phyloP scores from a whole-genome alignment of 2,797 vertebrate species.

The Schizopygopsis pylzovi region DNA sequence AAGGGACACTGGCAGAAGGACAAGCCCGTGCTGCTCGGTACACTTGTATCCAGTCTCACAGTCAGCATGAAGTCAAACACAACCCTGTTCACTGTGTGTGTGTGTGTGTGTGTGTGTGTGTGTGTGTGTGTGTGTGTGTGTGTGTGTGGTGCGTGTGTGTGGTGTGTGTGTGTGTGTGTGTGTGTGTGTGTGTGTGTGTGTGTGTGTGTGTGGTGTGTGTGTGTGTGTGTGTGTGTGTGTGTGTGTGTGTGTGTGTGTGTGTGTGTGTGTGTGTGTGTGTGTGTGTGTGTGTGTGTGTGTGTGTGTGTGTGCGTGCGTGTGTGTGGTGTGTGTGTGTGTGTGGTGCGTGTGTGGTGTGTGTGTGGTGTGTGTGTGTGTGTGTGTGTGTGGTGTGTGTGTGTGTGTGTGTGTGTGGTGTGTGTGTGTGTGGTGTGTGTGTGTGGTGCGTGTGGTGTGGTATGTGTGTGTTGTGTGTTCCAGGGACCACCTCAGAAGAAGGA shows the following conservation, averaged over 20 bases:
- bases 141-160: too few relatives aligned
- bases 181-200: too few relatives aligned
- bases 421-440: too few relatives aligned
- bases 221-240: too few relatives aligned
- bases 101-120: not conserved
- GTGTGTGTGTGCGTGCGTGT: too few relatives aligned
- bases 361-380: too few relatives aligned
- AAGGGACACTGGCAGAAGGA: conserved; percentile 80
- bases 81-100: not conserved
- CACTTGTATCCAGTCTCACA: not conserved
- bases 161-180: too few relatives aligned
- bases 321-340: not conserved
- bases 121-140: not conserved
- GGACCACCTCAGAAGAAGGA: conserved; percentile 80
- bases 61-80: not conserved
- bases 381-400: not conserved
- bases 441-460: not conserved
- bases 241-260: not conserved
- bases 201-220: too few relatives aligned
- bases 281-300: too few relatives aligned
- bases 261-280: not conserved
- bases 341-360: too few relatives aligned
- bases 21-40: conserved; percentile 77
- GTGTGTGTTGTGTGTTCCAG: conserved; percentile 57
- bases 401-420: not conserved